Base-by-base conservation (phyloP, 2,113 vertebrate genomes). In the Aspidoscelis tigris region DNA sequence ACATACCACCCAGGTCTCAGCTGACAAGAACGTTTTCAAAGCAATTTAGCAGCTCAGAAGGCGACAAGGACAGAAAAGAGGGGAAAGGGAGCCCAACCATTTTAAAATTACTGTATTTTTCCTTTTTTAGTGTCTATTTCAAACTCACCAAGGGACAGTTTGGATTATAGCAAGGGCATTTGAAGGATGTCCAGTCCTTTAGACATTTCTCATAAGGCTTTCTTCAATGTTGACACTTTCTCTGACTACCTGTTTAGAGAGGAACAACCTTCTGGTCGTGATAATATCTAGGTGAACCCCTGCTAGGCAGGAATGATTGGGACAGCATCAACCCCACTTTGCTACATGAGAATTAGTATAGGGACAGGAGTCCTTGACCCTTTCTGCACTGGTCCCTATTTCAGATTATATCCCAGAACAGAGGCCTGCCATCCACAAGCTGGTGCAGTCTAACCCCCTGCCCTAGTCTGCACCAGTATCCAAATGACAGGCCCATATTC, bases 51-150 rank as follows among this genome's bases (percentile, higher is more conserved):
- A 20, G 3, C 41, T 0, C 2, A 26, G 0, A 82, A 53, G 76
- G 44, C 9, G 22, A 0, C 0, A 0, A 21, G 73, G 77, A 16
- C 16, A 20, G 39, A 3, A 61, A 61, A 0, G 0, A n/a, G 0
- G 24, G 8, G 65, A 64, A 73, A 21, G 7, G 24, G 3, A 10
- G 24, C 24, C n/a, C 47, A 74, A 41, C 58, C 53, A 22, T n/a
- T 26, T 78, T n/a, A 10, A 43, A 84, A 83, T 44, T 84, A 0
- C 1, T 18, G 9, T 1, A 0, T 7, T 0, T 0, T 16, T 26
- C 1, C 43, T 80, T 79, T 66, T 73, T 24, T 66, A 79, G 21
- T 5, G 1, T 12, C 33, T 0, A 0, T 43, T 68, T 79, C 53
- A 16, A 20, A 71, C 50, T 76, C 80, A 53, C 80, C 22, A 2